Evolutionary conservation across 1,140 invertebrate genomes (phyloP), one percentile per base, ranked within the genome.

Genomic region (Drosophila ercepeae): DNA sequence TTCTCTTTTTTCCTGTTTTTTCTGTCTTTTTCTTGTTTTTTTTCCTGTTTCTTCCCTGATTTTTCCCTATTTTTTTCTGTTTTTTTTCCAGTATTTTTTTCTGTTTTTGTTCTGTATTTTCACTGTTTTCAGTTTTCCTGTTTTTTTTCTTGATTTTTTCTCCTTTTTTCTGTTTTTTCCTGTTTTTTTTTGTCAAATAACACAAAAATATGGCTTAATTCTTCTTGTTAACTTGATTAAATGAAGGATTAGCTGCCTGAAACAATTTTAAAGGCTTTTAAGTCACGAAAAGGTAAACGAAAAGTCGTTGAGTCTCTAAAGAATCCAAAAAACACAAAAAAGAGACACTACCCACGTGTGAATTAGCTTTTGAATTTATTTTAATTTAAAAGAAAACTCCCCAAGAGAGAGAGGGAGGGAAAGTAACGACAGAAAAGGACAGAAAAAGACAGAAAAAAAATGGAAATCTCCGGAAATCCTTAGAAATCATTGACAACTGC

Each of bases 331-430:
- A 21, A 67, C 27, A 8, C 36, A 36, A 45, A 51, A 36, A 65
- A 67, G 53, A 32, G 21, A 21, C 21, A 21, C 21, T 4, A 45
- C 39, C 63, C 60, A 67, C 63, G 63, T 67, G 63, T 67, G 36
- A 67, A 67, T 67, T 67, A 67, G 63, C 27, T 6, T 19, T n/a
- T 19, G 41, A 53, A 67, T 67, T 67, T 67, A 53, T 67, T 67
- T 67, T 45, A 67, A 67, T 67, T 67, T 67, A 45, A 45, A 19
- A 45, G 41, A 9, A 42, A 46, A 34, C 32, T 52, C 16, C 6
- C 14, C 5, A 4, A n/a, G 4, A 39, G 16, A 27, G 19, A n/a
- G n/a, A n/a, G n/a, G n/a, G n/a, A n/a, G 18, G 41, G 7, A 14
- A 57, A 25, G n/a, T 5, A 19, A 49, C 9, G 29, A 4, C 16